These are phyloP conservation scores for Gari tellinella DNA, from an alignment of 2,888 invertebrate genomes.

Conservation along the genomic window DNA sequence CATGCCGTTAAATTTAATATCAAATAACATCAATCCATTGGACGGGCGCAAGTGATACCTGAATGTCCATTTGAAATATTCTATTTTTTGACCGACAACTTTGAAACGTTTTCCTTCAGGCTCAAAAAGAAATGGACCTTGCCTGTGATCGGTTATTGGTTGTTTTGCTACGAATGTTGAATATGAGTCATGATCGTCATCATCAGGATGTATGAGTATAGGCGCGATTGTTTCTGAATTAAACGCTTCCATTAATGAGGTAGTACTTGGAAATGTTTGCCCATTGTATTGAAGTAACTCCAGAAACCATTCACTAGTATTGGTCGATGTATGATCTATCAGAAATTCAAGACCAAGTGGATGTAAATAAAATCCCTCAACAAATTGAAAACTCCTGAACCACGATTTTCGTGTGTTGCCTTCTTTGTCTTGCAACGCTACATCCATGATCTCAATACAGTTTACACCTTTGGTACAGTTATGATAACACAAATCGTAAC, in stretches of 20 bases:
- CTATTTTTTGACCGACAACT: constrained; percentile 69
- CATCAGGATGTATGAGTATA: not conserved
- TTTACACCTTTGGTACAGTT: constrained; percentile 64
- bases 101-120: constrained; percentile 75
- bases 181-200: not conserved
- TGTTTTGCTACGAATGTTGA: constrained; percentile 14
- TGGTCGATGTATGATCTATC: constrained; percentile 63
- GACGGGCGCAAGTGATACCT: constrained; percentile 66
- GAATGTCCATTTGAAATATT: constrained; percentile 77
- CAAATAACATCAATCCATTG: constrained; percentile 70
- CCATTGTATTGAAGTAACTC: constrained; percentile 69
- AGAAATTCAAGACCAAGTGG: constrained; percentile 73
- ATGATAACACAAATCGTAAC: constrained; percentile 66
- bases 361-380: constrained; percentile 69
- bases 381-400: constrained; percentile 64
- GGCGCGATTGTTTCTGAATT: not conserved
- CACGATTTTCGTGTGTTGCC: constrained; percentile 65
- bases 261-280: constrained; percentile 59
- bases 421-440: constrained; percentile 61
- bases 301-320: constrained; percentile 64
- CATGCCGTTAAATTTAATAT: constrained; percentile 70
- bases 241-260: constrained; percentile 49
- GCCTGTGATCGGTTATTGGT: not conserved
- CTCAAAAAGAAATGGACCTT: constrained; percentile 70
- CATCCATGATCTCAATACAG: constrained; percentile 64